Percentiles rank a stretch among this genome's conserved stretches.
phyloP scores from a whole-genome alignment of 2,113 vertebrate genomes.

The Datnioides undecimradiatus region DNA sequence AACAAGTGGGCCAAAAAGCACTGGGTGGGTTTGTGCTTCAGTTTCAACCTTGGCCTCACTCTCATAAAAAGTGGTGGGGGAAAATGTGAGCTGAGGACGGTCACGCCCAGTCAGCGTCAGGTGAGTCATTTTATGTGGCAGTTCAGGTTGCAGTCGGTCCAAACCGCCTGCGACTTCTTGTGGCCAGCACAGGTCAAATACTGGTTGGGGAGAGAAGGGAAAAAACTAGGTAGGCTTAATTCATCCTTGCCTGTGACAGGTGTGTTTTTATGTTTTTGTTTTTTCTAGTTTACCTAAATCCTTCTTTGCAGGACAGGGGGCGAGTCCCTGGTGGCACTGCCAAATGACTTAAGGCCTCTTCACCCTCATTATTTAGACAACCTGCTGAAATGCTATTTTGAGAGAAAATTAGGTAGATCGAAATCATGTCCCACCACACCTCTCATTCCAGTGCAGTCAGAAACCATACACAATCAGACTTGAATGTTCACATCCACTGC shows the following conservation, averaged over 20 bases:
- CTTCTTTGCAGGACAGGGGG: constrained; percentile 39
- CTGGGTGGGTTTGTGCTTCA: constrained; percentile 73
- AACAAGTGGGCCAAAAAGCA: constrained; percentile 60
- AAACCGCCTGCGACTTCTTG: constrained; percentile 67
- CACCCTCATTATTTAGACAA: constrained; percentile 38
- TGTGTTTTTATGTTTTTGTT: constrained; percentile 59
- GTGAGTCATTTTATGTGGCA: constrained; percentile 83
- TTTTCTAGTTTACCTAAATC: constrained; percentile 60
- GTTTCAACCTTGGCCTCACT: constrained; percentile 69
- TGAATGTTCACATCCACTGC: background rate
- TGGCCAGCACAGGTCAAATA: constrained; percentile 68
- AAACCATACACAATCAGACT: constrained; percentile 9
- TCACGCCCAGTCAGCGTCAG: constrained; percentile 79
- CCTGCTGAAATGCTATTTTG: constrained; percentile 55
- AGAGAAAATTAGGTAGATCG: constrained; percentile 39
- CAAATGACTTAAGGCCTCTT: constrained; percentile 58
- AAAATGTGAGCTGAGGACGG: constrained; percentile 77
- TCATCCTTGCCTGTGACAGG: constrained; percentile 66
- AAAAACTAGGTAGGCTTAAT: constrained; percentile 65
- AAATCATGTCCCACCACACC: constrained; percentile 28
- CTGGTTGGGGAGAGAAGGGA: constrained; percentile 57
- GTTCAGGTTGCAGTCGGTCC: constrained; percentile 79
- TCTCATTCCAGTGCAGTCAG: background rate
- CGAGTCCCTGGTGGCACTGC: constrained; percentile 38
- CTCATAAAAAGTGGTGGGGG: constrained; percentile 63